Percentiles rank a stretch among this genome's conserved stretches.
phyloP scores from a whole-genome alignment of 64 coral and sea anemone species.

The Montipora capricornis region DNA sequence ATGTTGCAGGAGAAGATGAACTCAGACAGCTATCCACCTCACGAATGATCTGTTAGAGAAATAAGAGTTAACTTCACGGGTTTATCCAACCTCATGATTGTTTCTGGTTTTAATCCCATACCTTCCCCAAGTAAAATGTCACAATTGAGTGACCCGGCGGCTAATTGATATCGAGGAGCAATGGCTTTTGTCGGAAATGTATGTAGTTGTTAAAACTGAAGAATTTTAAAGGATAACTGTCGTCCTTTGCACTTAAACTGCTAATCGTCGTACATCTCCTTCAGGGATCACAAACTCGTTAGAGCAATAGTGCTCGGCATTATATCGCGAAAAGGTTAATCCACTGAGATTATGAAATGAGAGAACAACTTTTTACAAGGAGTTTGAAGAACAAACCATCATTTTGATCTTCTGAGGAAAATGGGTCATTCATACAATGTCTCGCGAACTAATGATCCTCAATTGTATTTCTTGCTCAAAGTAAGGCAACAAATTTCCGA shows the following conservation, averaged over 20 bases:
- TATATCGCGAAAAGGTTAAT: not conserved
- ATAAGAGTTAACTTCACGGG: not conserved
- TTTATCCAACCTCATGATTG: not conserved
- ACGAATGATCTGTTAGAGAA: not conserved
- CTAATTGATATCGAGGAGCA: not conserved
- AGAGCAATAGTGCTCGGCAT: not conserved
- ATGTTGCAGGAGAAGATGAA: not conserved
- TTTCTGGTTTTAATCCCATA: not conserved
- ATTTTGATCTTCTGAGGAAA: not conserved
- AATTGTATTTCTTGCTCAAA: not conserved
- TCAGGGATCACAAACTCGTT: not conserved
- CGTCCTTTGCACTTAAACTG: not conserved
- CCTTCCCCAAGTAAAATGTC: too few relatives aligned
- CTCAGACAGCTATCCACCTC: constrained; percentile 53
- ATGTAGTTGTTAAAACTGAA: not conserved
- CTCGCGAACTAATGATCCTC: not conserved
- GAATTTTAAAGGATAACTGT: not conserved
- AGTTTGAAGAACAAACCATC: not conserved
- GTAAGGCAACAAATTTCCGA: not conserved
- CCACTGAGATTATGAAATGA: not conserved
- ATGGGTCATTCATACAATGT: not conserved
- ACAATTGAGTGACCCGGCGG: too few relatives aligned
- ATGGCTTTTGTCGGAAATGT: not conserved
- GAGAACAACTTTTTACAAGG: too few relatives aligned
- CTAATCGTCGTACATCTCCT: not conserved